A percentile compares a stretch with the other conserved stretches of the same genome.
phyloP scores from a whole-genome alignment of 1,140 invertebrate genomes.

The Cydia splendana region DNA sequence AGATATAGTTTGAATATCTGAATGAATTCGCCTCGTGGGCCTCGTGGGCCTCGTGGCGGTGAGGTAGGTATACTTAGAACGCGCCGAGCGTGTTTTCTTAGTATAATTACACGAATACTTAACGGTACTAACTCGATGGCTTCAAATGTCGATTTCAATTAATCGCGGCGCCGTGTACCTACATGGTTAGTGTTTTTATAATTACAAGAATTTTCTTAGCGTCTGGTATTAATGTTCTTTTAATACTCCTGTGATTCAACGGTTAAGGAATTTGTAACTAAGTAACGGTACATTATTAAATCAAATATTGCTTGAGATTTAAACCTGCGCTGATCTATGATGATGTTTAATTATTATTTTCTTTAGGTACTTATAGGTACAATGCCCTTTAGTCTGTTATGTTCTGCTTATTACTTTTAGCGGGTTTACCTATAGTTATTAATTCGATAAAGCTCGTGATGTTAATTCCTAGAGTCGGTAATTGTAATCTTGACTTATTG shows the following conservation, averaged over 20 bases:
- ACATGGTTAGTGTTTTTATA: constrained; percentile 6
- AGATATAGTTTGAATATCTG: neutral
- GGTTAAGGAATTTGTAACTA: constrained; percentile 20
- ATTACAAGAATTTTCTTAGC: neutral
- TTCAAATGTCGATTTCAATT: constrained; percentile 17
- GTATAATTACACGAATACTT: constrained; percentile 8
- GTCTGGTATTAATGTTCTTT: constrained; percentile 24
- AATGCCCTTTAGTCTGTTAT: too few relatives aligned
- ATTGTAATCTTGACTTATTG: too few relatives aligned
- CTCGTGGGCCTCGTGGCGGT: neutral
- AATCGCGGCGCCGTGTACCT: constrained; percentile 11
- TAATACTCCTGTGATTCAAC: constrained; percentile 16
- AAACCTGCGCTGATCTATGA: too few relatives aligned
- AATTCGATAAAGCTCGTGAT: too few relatives aligned
- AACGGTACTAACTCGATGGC: constrained; percentile 13
- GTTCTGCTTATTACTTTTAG: too few relatives aligned
- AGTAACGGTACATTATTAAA: constrained; percentile 19
- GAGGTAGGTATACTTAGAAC: neutral
- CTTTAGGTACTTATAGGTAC: too few relatives aligned
- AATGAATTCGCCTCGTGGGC: constrained; percentile 3
- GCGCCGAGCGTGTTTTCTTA: neutral
- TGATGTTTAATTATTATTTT: too few relatives aligned
- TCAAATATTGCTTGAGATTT: too few relatives aligned
- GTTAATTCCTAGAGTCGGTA: too few relatives aligned
- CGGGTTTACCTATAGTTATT: too few relatives aligned